Conservation (phyloP, 1,140 invertebrate genomes). For the Lordiphosa mommai region DNA sequence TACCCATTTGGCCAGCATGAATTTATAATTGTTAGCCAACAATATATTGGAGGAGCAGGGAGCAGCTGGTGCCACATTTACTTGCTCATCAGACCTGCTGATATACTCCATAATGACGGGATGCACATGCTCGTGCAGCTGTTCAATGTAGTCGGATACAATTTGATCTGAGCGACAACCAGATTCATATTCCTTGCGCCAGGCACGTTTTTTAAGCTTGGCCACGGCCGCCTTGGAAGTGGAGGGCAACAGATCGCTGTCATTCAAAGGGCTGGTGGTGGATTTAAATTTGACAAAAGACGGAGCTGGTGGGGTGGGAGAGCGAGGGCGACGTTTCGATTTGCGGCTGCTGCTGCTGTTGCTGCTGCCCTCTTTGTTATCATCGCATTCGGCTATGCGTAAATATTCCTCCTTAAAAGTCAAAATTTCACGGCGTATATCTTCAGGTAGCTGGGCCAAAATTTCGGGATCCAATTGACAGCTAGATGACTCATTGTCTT, state of each 20-base stretch:
- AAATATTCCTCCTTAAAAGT: conserved; percentile 35
- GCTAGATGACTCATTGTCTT: too few species aligned
- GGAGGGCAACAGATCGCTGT: conserved; percentile 53
- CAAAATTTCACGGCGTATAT: conserved; percentile 84
- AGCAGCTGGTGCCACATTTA: background rate
- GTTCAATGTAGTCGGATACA: conserved; percentile 27
- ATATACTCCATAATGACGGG: conserved; percentile 27
- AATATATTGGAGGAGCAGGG: background rate
- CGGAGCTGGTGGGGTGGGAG: conserved; percentile 1
- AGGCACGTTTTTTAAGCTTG: background rate
- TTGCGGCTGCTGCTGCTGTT: background rate
- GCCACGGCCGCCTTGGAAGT: conserved; percentile 42
- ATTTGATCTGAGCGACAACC: conserved; percentile 29
- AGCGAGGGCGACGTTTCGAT: background rate
- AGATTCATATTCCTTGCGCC: background rate
- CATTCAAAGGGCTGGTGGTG: conserved; percentile 19
- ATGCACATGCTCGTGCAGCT: conserved; percentile 22
- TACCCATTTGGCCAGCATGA: conserved; percentile 35
- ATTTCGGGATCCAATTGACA: conserved; percentile 82
- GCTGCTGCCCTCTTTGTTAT: background rate
- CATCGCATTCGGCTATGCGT: background rate
- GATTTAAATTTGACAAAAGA: background rate
- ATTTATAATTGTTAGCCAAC: conserved; percentile 14
- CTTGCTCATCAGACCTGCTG: background rate
- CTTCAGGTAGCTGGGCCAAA: conserved; percentile 82